Conservation (phyloP, 2,113 vertebrate species). For the Meriones unguiculatus region DNA sequence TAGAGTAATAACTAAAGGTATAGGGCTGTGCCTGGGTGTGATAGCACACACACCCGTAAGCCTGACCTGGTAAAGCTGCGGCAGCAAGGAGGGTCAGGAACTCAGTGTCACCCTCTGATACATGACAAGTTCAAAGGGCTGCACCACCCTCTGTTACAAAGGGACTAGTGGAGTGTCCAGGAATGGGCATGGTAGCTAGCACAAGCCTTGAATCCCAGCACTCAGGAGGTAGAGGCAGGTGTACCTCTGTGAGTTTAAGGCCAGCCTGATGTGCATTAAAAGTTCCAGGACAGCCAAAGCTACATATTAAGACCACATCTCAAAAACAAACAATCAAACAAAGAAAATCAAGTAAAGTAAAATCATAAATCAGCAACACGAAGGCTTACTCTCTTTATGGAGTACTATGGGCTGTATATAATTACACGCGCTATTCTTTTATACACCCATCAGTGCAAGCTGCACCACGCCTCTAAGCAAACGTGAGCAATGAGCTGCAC, state of each 20-base stretch:
- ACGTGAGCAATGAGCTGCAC: not conserved
- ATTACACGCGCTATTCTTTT: not conserved
- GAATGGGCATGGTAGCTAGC: not conserved
- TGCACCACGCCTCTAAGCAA: not conserved
- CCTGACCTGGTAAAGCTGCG: not conserved
- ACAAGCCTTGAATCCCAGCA: not conserved
- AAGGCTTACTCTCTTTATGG: not conserved
- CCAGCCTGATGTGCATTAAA: not conserved
- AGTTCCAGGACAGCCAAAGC: not conserved
- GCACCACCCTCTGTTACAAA: not conserved
- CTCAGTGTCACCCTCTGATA: not conserved
- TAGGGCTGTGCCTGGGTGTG: not conserved
- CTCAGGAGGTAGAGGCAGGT: not conserved
- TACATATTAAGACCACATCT: not conserved
- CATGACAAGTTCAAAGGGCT: not conserved
- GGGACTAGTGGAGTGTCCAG: not conserved
- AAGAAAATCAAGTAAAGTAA: not conserved
- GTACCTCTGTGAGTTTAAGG: not conserved
- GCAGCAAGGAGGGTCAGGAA: too few relatives aligned
- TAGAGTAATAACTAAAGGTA: not conserved
- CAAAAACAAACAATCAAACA: not conserved
- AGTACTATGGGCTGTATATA: not conserved
- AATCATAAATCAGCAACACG: too few relatives aligned
- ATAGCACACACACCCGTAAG: not conserved
- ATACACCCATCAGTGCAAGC: not conserved